These are phyloP conservation scores for Oegoconia quadripuncta DNA, from an alignment of 2,888 invertebrate species.

Conservation along the genomic window DNA sequence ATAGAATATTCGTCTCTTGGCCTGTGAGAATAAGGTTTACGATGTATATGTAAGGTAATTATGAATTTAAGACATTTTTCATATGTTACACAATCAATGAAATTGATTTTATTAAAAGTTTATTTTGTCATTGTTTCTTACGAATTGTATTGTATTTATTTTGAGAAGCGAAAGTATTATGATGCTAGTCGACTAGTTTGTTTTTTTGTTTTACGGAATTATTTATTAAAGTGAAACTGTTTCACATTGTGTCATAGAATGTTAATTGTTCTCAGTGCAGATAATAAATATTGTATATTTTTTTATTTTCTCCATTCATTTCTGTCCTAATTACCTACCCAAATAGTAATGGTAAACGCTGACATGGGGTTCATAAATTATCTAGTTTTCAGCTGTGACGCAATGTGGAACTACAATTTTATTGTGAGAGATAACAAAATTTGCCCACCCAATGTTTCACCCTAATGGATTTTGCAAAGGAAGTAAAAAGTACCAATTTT, in stretches of 20 bases:
- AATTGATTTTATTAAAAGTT: conserved; percentile 16
- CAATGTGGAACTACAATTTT: no score
- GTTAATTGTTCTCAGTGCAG: background rate
- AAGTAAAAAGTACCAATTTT: no score
- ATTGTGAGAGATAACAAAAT: no score
- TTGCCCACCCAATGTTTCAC: no score
- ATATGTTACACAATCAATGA: conserved; percentile 20
- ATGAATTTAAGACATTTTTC: conserved; percentile 25
- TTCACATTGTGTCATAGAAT: background rate
- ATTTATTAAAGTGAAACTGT: conserved; percentile 20
- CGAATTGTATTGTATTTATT: conserved; percentile 21
- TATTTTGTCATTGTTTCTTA: conserved; percentile 9
- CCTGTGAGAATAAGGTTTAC: conserved; percentile 51
- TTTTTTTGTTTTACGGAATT: conserved; percentile 30
- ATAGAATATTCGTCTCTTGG: conserved; percentile 66
- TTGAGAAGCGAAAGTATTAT: conserved; percentile 54
- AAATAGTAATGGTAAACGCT: no score
- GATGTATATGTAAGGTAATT: conserved; percentile 28
- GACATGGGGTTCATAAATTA: no score
- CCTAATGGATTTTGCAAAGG: no score
- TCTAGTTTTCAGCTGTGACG: no score
- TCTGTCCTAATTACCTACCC: no score
- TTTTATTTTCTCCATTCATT: no score
- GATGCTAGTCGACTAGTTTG: conserved; percentile 70
- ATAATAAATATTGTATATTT: background rate